phyloP scores from a whole-genome alignment of 2,113 vertebrate species.

The Hypanus sabinus region DNA sequence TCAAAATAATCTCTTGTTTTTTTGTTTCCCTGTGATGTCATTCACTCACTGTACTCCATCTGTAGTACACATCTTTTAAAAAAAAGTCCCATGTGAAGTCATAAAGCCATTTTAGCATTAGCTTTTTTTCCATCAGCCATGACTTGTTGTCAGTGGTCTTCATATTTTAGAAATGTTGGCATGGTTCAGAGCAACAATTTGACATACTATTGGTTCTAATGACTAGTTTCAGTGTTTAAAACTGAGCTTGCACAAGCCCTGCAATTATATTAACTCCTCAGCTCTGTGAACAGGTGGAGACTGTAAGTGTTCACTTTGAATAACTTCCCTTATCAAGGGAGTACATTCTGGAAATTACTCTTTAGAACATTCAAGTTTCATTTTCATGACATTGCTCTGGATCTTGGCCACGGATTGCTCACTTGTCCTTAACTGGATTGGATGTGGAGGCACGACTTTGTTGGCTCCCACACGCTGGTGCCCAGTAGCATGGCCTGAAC shows the following conservation, averaged over 20 bases:
- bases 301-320: background rate
- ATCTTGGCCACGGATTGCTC: too few relatives aligned
- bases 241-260: background rate
- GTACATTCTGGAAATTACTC: background rate
- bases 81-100: slow-evolving; percentile 31
- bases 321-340: background rate
- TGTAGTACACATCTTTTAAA: background rate
- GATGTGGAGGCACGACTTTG: too few relatives aligned
- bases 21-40: background rate
- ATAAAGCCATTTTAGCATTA: slow-evolving; percentile 39
- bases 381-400: background rate
- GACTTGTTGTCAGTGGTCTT: slow-evolving; percentile 27
- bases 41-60: slow-evolving; percentile 22
- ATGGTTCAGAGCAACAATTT: slow-evolving; percentile 51
- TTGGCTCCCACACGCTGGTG: too few relatives aligned
- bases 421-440: too few relatives aligned
- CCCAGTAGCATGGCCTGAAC: too few relatives aligned
- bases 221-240: background rate
- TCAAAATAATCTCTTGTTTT: background rate
- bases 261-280: background rate
- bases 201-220: slow-evolving; percentile 39
- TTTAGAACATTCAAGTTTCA: background rate
- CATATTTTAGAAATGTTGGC: slow-evolving; percentile 33
- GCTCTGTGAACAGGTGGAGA: background rate
- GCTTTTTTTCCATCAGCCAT: slow-evolving; percentile 40